Conservation (phyloP, 2,113 vertebrate genomes). For the Podocnemis expansa region DNA sequence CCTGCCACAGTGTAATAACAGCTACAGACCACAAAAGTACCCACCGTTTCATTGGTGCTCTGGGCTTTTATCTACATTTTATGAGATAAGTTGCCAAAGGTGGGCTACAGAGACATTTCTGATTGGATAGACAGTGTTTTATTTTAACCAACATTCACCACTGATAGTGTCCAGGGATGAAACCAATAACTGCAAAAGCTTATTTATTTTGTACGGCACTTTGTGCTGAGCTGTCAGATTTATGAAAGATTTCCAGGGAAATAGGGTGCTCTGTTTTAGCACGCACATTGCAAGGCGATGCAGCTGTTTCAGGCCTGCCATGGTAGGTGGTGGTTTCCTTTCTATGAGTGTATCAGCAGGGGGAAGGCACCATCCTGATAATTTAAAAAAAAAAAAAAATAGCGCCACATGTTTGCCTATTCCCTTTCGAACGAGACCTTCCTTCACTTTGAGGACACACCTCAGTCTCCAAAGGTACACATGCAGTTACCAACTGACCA, state of each 20-base stretch:
- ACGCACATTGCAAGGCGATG: background rate
- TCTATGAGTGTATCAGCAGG: background rate
- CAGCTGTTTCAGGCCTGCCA: background rate
- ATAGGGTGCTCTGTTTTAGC: background rate
- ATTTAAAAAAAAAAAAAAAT: no score
- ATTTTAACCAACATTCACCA: no score
- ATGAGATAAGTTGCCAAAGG: no score
- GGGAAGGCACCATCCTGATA: background rate
- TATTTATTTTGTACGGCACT: background rate
- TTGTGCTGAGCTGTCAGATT: background rate
- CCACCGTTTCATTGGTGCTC: no score
- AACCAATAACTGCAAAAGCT: no score
- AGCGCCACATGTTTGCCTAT: background rate
- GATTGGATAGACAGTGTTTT: no score
- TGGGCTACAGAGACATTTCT: no score
- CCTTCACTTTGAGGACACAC: background rate
- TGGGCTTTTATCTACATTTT: no score
- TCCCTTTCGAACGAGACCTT: background rate
- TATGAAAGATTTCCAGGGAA: background rate
- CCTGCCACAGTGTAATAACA: background rate
- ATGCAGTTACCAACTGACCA: background rate
- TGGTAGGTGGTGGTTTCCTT: background rate
- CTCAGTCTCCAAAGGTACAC: background rate
- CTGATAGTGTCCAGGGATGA: no score
- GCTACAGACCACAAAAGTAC: background rate